A percentile compares a stretch with the other conserved stretches of the same genome.
These are phyloP conservation scores for Syrista parreyssii DNA, from an alignment of 2,888 invertebrate species.

Conservation along the genomic window DNA sequence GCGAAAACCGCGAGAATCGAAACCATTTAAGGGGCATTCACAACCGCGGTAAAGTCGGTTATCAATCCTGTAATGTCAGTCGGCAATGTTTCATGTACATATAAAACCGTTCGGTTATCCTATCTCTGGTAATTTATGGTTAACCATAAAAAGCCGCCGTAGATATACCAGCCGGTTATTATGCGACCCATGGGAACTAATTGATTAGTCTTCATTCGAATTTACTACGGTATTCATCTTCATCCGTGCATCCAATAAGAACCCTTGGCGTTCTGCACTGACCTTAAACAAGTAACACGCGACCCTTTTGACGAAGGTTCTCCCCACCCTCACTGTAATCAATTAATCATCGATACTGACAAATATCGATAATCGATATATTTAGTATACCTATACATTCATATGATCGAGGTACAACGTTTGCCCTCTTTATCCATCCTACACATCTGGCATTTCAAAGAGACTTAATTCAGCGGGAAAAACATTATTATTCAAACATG, in stretches of 20 bases:
- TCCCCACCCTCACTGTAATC: background rate
- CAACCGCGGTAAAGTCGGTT: background rate
- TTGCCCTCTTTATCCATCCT: background rate
- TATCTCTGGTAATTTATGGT: background rate
- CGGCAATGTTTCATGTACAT: background rate
- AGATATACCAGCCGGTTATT: background rate
- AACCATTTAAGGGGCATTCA: background rate
- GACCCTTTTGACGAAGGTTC: background rate
- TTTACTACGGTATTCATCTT: background rate
- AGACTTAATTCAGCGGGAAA: background rate
- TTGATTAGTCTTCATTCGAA: background rate
- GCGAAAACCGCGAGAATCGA: background rate
- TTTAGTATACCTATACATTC: background rate
- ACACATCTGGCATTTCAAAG: background rate
- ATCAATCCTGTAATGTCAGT: background rate
- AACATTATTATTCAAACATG: background rate
- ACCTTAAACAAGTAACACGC: background rate
- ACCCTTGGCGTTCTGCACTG: background rate
- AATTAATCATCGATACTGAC: background rate
- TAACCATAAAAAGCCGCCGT: background rate
- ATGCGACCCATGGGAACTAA: background rate
- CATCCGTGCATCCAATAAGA: background rate
- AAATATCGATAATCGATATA: background rate
- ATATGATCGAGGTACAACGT: background rate
- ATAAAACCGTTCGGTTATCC: background rate